Evolutionary conservation across 1,140 invertebrate genomes (phyloP), one percentile per base, ranked within the genome.

Genomic region (Zeugodacus cucurbitae): DNA sequence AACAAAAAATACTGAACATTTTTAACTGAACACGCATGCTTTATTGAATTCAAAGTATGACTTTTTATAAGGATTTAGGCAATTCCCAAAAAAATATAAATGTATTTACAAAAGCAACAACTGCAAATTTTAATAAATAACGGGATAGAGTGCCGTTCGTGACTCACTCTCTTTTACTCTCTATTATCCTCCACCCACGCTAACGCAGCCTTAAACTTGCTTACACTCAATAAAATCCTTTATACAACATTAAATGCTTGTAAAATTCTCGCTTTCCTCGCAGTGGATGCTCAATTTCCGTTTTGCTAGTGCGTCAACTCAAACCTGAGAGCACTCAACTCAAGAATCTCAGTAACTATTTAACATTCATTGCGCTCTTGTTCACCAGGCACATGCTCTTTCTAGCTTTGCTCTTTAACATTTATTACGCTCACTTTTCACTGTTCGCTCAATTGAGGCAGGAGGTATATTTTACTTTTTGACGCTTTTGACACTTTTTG

Each of bases 221-320:
- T 82, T 82, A 54, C 74, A 82, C 74, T 82, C 74, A 82, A 82
- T 82, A 82, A 82, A 82, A 82, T 82, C 74, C n/a, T 82, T 82
- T 44, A 48, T 82, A 10, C 10, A 82, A 54, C 41, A 48, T 41
- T 41, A 82, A 54, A 26, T 82, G 20, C 17, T 74, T 74, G 70
- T 74, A 41, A 74, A 44, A 8, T 74, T 74, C 37, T 34, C 20
- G 17, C 11, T 4, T 32, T 70, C n/a, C 37, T 34, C 48, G 1
- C 48, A 54, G 29, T 11, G 17, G 32, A 67, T 20, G 67, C 67
- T 37, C 67, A 37, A 37, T 74, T 74, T 20, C 32, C 17, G 22
- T 14, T 22, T 37, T n/a, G 5, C 17, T 41, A 34, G 20, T 41
- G 67, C 67, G 8, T 22, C 67, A 29, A 67, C 64, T 34, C 64